Evolutionary conservation across 2,797 vertebrate species (phyloP).

Genomic region (Enteromius argenteus): DNA sequence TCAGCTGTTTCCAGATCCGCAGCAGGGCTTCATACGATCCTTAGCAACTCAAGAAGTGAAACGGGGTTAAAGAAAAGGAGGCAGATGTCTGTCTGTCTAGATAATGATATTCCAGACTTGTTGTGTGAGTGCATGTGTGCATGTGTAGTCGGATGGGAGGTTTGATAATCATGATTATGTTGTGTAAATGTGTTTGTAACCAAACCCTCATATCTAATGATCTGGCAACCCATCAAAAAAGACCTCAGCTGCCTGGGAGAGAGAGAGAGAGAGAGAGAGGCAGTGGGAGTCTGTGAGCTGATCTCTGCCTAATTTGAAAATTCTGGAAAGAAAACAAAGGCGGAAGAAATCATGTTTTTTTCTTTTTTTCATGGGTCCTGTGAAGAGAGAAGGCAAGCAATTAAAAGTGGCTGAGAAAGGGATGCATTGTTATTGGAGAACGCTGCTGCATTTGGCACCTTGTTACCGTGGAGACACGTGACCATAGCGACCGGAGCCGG

Average conservation of each 20-base stretch:
- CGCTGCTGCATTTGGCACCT: conserved; percentile 53
- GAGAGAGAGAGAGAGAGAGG: conserved; percentile 64
- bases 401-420: conserved; percentile 68
- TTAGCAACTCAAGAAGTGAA: conserved; percentile 31
- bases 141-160: conserved; percentile 61
- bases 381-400: conserved; percentile 72
- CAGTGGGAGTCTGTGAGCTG: conserved; percentile 64
- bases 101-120: conserved; percentile 51
- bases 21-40: conserved; percentile 38
- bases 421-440: conserved; percentile 55
- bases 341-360: conserved; percentile 56
- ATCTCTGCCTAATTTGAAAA: conserved; percentile 71
- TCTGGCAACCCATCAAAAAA: conserved; percentile 71
- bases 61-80: conserved; percentile 38
- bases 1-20: conserved; percentile 52
- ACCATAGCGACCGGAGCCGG: conserved; percentile 56
- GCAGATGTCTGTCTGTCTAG: conserved; percentile 40
- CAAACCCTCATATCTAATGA: conserved; percentile 74
- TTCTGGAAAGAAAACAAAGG: conserved; percentile 76
- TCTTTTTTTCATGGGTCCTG: conserved; percentile 69
- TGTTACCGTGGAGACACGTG: conserved; percentile 63
- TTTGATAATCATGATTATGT: conserved; percentile 68
- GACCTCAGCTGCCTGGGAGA: conserved; percentile 64
- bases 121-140: conserved; percentile 59
- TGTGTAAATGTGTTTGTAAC: conserved; percentile 77